phyloP scores from a whole-genome alignment of 2,113 vertebrate genomes.

The Hystrix cristata region DNA sequence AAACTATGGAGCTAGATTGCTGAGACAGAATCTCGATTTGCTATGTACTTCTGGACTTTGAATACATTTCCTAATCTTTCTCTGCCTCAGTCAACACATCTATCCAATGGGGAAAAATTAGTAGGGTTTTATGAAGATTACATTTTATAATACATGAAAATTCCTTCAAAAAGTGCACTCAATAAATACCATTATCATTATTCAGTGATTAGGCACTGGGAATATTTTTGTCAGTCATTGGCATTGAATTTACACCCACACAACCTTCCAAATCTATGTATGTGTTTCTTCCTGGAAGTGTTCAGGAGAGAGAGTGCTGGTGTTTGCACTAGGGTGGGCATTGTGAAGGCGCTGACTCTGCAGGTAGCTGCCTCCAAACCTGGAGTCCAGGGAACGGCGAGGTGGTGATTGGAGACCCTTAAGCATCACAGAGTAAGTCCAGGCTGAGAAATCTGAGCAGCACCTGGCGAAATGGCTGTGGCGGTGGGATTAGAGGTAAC shows the following conservation, averaged over 20 bases:
- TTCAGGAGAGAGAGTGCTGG: not conserved
- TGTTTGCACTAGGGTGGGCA: not conserved
- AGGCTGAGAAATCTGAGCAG: not conserved
- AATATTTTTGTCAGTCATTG: not conserved
- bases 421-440: not conserved
- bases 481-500: not conserved
- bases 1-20: not conserved
- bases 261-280: not conserved
- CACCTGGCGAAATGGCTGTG: not conserved
- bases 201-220: not conserved
- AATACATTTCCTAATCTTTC: not conserved
- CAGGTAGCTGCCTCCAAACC: not conserved
- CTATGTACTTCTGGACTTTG: not conserved
- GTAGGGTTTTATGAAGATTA: not conserved
- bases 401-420: not conserved
- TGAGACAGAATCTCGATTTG: not conserved
- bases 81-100: not conserved
- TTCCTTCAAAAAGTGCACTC: not conserved
- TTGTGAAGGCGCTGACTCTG: not conserved
- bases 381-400: not conserved
- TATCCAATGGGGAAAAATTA: not conserved
- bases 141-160: not conserved
- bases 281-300: constrained; percentile 6
- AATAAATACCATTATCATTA: not conserved
- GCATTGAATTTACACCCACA: not conserved